phyloP scores from a whole-genome alignment of 2,797 vertebrate genomes.

The Eleutherodactylus coqui region DNA sequence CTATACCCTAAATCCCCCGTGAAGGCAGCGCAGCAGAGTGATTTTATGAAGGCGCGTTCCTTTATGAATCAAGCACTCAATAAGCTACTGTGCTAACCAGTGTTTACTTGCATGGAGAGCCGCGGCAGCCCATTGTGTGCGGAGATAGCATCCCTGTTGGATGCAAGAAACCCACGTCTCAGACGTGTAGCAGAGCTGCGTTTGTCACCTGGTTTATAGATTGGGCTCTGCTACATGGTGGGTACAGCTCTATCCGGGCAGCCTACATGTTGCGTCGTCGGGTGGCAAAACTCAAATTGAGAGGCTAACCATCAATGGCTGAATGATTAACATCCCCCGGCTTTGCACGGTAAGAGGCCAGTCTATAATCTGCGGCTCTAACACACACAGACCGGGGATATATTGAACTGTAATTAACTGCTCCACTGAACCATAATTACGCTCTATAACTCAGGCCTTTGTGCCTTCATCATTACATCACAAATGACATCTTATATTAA shows the following conservation, averaged over 20 bases:
- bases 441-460: constrained; percentile 54
- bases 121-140: not conserved
- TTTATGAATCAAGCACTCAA: constrained; percentile 61
- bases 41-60: constrained; percentile 57
- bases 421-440: constrained; percentile 63
- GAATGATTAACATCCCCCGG: constrained; percentile 48
- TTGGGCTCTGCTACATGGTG: not conserved
- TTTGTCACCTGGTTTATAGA: not conserved
- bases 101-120: constrained; percentile 20
- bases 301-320: constrained; percentile 44
- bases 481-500: constrained; percentile 53
- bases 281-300: constrained; percentile 27
- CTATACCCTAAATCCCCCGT: constrained; percentile 49
- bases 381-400: constrained; percentile 52
- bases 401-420: constrained; percentile 65
- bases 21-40: constrained; percentile 54
- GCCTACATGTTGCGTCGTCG: not conserved
- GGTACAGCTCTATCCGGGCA: not conserved
- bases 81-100: constrained; percentile 29
- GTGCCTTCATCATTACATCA: constrained; percentile 57
- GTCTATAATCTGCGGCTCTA: constrained; percentile 55
- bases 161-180: too few species aligned
- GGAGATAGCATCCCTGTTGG: too few species aligned
- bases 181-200: not conserved
- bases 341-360: constrained; percentile 45